Percentiles rank a stretch among this genome's conserved stretches.
These are phyloP conservation scores for Cordilura impudica DNA, from an alignment of 2,888 invertebrate genomes.

Conservation along the genomic window DNA sequence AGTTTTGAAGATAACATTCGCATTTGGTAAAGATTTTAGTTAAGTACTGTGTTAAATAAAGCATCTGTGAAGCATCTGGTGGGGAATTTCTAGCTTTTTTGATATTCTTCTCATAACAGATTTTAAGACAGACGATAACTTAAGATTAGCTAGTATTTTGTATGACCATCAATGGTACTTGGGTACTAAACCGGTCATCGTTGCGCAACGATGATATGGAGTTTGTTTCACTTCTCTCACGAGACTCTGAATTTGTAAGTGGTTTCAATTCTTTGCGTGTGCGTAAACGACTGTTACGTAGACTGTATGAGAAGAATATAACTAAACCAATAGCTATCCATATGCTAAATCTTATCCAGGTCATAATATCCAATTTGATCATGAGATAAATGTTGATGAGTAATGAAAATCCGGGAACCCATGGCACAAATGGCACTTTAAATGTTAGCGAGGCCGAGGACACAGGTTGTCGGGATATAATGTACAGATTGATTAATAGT, in stretches of 20 bases:
- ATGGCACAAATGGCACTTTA: conserved; percentile 88
- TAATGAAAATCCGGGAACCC: conserved; percentile 89
- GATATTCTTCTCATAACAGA: neutral
- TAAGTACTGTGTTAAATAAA: conserved; percentile 9
- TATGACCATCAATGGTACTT: conserved; percentile 64
- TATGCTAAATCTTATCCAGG: conserved; percentile 90
- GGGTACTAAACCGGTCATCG: conserved; percentile 47
- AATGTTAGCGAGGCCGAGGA: conserved; percentile 82
- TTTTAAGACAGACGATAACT: neutral
- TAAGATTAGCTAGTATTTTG: conserved; percentile 54
- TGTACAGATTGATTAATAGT: conserved; percentile 78
- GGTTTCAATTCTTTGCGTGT: conserved; percentile 64
- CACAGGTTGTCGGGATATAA: conserved; percentile 82
- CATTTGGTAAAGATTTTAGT: conserved; percentile 1
- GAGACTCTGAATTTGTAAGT: conserved; percentile 63
- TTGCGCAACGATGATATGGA: conserved; percentile 44
- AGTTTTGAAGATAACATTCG: neutral
- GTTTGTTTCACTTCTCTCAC: conserved; percentile 65
- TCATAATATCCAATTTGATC: conserved; percentile 81
- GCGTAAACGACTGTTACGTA: conserved; percentile 79
- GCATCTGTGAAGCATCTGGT: neutral
- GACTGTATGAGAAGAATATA: conserved; percentile 81
- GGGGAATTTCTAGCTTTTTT: neutral
- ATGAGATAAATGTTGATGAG: conserved; percentile 91
- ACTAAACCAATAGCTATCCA: conserved; percentile 86